Base-by-base conservation (phyloP, 2,888 invertebrate species). In the Eupithecia centaureata region DNA sequence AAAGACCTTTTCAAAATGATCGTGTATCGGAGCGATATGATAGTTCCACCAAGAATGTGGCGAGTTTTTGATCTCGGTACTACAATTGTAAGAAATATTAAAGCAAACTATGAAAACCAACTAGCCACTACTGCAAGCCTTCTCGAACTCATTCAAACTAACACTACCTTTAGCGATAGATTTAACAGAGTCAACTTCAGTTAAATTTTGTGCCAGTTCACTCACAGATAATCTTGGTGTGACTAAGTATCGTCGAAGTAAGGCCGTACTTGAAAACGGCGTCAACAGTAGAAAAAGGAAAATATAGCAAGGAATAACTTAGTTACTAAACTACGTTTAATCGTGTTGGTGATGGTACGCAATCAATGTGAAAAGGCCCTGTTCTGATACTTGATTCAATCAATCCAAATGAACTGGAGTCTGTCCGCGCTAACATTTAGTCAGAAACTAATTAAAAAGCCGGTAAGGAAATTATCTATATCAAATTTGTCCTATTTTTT, bases 361-460 rank as follows among this genome's bases (percentile, higher is more conserved):
- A 47, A 54, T 28, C 33, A 62, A 54, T 27, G 47, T 61, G 51
- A 30, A 68, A 60, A 47, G 22, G 47, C 47, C 7, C 61, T 65
- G 65, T 42, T 59, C 61, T 65, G 65, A 54, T 59, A 65, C 54
- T 51, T 61, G 58, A 62, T 58, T 58, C 57, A 56, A 32, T 32
- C 57, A 18, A 57, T 32, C 5, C 7, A n/a, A 32, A 18, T 30
- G 30, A 56, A 32, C 4, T 33, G 30, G 57, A 32, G 57, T 57
- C 57, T 32, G 60, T 60, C 60, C 42, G 60, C 27, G 42, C 57
- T 57, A 57, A 59, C 33, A 30, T 32, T 22, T 47, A 18, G 4
- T 32, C 27, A 61, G 7, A 12, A 67, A 54, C 51, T 22, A 58
- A 60, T 25, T 30, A 35, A 15, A 57, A 30, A 32, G 32, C 18